A percentile compares a stretch with the other conserved stretches of the same genome.
Conservation (phyloP, 2,888 invertebrate genomes). For the Rugalucina vietnamica region DNA sequence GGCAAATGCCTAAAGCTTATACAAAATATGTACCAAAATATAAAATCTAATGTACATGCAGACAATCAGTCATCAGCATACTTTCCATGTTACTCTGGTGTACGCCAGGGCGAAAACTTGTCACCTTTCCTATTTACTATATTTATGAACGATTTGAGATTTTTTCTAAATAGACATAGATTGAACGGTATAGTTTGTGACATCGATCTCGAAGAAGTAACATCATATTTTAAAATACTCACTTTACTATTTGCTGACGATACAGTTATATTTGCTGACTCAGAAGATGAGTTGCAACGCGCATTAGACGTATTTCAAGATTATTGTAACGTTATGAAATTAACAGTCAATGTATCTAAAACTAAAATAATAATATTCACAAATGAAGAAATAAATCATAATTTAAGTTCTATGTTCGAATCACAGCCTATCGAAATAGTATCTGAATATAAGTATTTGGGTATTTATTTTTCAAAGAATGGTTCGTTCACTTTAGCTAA, state of each 20-base stretch:
- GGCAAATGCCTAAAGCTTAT: no score
- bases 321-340: neutral
- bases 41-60: no score
- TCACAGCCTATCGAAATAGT: neutral
- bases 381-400: neutral
- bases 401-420: neutral
- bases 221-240: neutral
- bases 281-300: neutral
- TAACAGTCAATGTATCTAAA: neutral
- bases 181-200: no score
- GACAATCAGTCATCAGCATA: no score
- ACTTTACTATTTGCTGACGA: neutral
- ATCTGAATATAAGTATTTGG: neutral
- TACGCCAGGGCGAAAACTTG: no score
- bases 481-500: neutral
- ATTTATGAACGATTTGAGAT: no score
- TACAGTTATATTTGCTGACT: neutral
- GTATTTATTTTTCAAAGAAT: neutral
- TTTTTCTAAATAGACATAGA: no score
- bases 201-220: neutral
- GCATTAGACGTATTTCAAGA: neutral
- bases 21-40: no score
- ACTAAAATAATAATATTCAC: neutral
- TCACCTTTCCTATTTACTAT: no score
- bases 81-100: no score